phyloP scores from a whole-genome alignment of 2,888 invertebrate genomes.

The Ptilodon capucinus region DNA sequence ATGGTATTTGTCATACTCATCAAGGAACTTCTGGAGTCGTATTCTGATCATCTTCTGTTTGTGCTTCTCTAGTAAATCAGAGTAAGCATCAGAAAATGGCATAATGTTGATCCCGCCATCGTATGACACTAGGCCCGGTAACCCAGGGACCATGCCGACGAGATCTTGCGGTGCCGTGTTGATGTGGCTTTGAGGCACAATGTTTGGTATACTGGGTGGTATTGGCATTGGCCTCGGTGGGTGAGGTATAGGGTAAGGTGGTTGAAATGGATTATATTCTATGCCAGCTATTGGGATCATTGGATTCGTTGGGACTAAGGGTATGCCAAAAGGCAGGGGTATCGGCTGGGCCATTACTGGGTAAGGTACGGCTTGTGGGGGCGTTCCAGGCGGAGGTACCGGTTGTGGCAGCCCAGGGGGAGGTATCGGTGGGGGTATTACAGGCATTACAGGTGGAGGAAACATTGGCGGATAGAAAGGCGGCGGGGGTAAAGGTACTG shows the following conservation, averaged over 20 bases:
- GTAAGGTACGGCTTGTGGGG: constrained; percentile 19
- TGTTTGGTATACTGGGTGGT: background rate
- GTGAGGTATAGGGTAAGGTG: constrained; percentile 9
- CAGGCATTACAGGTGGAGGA: constrained; percentile 9
- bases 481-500: constrained; percentile 19
- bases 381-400: constrained; percentile 12
- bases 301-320: constrained; percentile 34
- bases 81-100: constrained; percentile 68
- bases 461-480: constrained; percentile 3
- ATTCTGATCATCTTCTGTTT: constrained; percentile 57
- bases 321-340: constrained; percentile 37
- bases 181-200: background rate
- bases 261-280: constrained; percentile 9
- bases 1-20: constrained; percentile 34
- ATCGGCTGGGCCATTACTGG: constrained; percentile 13
- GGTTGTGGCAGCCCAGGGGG: no score
- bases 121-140: constrained; percentile 55
- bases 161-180: constrained; percentile 14
- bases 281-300: constrained; percentile 32
- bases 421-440: constrained; percentile 12
- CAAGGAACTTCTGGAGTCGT: constrained; percentile 44
- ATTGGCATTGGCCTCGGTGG: background rate
- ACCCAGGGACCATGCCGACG: constrained; percentile 57
- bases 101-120: constrained; percentile 69
- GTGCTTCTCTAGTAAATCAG: constrained; percentile 60